These are phyloP conservation scores for Drosophila borborema DNA, from an alignment of 2,888 invertebrate genomes.

Conservation along the genomic window DNA sequence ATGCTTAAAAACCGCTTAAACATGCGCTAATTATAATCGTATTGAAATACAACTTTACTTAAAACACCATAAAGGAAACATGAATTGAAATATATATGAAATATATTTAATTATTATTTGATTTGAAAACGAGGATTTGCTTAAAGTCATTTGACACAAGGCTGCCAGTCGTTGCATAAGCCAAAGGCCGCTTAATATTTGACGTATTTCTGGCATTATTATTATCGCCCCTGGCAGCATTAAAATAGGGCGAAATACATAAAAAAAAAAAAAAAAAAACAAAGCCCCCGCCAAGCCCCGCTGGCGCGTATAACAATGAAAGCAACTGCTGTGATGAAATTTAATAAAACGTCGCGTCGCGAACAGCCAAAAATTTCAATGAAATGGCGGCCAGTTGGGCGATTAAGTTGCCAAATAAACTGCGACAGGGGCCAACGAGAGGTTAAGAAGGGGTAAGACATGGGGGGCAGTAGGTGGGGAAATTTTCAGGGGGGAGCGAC, in stretches of 20 bases:
- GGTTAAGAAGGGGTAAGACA: conserved; percentile 3
- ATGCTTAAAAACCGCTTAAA: conserved; percentile 71
- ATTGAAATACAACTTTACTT: conserved; percentile 13
- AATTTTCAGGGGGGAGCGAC: conserved; percentile 26
- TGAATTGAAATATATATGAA: background rate
- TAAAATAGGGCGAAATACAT: conserved; percentile 16
- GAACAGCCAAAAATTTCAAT: conserved; percentile 64
- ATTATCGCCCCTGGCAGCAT: conserved; percentile 50
- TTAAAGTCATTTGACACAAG: background rate
- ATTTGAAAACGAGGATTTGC: background rate
- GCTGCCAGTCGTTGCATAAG: conserved; percentile 20
- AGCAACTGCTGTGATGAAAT: conserved; percentile 70
- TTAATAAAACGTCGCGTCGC: conserved; percentile 69
- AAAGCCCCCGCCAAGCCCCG: background rate
- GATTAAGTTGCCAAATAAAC: conserved; percentile 80
- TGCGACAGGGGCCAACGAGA: conserved; percentile 51
- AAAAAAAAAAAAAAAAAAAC: background rate
- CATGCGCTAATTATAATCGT: conserved; percentile 53
- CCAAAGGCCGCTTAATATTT: conserved; percentile 60
- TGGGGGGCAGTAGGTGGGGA: background rate
- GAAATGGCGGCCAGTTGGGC: conserved; percentile 75
- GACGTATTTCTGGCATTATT: conserved; percentile 64
- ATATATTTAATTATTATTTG: background rate
- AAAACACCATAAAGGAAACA: background rate
- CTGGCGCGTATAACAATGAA: conserved; percentile 36